Conservation (phyloP, 2,888 invertebrate species). For the Portevinia maculata region DNA sequence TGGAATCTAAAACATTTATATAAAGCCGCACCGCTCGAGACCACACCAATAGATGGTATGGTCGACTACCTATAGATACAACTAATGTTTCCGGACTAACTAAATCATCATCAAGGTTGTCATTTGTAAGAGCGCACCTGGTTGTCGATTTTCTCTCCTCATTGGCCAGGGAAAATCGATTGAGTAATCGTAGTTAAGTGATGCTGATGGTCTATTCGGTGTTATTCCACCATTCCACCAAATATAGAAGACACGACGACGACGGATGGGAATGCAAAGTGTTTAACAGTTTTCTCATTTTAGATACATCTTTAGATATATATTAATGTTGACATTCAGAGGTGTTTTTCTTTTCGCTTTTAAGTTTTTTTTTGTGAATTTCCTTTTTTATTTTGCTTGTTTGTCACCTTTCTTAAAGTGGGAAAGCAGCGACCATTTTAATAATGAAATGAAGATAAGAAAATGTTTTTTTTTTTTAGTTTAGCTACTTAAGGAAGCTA, state of each 20-base stretch:
- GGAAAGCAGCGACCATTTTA: background rate
- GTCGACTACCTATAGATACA: slow-evolving; percentile 1
- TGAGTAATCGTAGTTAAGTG: slow-evolving; percentile 54
- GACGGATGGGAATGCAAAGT: background rate
- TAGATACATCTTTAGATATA: slow-evolving; percentile 17
- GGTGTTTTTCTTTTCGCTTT: slow-evolving; percentile 16
- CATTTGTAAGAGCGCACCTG: slow-evolving; percentile 6
- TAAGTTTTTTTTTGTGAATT: background rate
- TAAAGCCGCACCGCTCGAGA: slow-evolving; percentile 20
- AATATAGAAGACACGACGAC: background rate
- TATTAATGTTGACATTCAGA: slow-evolving; percentile 15
- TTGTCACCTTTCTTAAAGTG: slow-evolving; percentile 3
- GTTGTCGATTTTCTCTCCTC: slow-evolving; percentile 42
- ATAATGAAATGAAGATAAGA: slow-evolving; percentile 13
- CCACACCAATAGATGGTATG: slow-evolving; percentile 24
- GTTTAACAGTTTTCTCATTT: slow-evolving; percentile 20
- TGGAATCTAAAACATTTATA: slow-evolving; percentile 39
- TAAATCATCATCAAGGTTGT: slow-evolving; percentile 19
- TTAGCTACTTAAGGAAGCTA: background rate
- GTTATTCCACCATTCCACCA: slow-evolving; percentile 9
- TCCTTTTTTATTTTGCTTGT: slow-evolving; percentile 1
- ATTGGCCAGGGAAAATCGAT: slow-evolving; percentile 57
- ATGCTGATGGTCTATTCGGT: slow-evolving; percentile 12
- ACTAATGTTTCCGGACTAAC: slow-evolving; percentile 25
- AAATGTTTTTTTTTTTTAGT: background rate